Percentiles rank a stretch among this genome's conserved stretches.
Conservation (phyloP, 1,140 invertebrate species). For the Odontomachus brunneus region DNA sequence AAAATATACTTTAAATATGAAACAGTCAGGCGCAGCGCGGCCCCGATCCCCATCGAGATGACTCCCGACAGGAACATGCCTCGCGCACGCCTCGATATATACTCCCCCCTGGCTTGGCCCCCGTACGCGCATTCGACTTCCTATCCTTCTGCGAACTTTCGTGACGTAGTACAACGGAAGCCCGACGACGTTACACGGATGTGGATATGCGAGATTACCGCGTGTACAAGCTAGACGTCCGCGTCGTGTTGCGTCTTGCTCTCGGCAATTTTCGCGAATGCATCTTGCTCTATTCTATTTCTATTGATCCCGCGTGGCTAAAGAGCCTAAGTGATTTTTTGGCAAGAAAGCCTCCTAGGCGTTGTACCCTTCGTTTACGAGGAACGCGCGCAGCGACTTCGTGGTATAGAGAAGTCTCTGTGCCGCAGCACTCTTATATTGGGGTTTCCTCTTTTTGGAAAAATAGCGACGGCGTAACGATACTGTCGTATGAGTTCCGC, state of each 20-base stretch:
- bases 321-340: constrained; percentile 16
- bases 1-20: constrained; percentile 85
- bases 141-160: constrained; percentile 65
- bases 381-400: no score
- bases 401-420: no score
- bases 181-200: constrained; percentile 37
- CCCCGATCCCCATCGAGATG: constrained; percentile 81
- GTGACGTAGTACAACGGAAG: constrained; percentile 53
- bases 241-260: neutral
- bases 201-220: constrained; percentile 14
- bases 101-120: neutral
- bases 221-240: neutral
- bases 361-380: no score
- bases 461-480: neutral
- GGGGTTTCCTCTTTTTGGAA: constrained; percentile 4
- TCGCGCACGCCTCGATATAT: constrained; percentile 62
- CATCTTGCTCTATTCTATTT: neutral
- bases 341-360: no score
- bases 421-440: neutral
- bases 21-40: constrained; percentile 83
- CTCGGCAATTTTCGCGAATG: constrained; percentile 2
- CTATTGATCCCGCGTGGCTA: neutral
- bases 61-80: constrained; percentile 80
- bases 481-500: neutral
- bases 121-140: constrained; percentile 32